phyloP scores from a whole-genome alignment of 2,113 vertebrate species.

The Platysternon megacephalum region DNA sequence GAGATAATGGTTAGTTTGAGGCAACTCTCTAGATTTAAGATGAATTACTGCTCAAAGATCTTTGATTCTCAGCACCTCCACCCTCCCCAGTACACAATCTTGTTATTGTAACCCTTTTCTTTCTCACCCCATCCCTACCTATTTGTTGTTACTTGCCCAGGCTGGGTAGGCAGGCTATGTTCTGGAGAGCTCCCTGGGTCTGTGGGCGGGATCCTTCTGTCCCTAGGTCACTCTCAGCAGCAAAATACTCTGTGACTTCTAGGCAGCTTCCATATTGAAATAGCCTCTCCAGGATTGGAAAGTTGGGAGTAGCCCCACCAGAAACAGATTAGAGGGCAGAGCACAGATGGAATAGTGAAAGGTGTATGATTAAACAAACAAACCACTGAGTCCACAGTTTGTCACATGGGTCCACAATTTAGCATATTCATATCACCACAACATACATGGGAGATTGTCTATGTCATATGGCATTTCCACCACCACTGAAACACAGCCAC shows the following conservation, averaged over 20 bases:
- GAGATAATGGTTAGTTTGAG: conserved; percentile 20
- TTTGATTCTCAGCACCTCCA: background rate
- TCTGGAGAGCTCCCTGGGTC: background rate
- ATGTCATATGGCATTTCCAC: background rate
- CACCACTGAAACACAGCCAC: background rate
- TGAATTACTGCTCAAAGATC: conserved; percentile 38
- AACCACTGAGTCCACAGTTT: background rate
- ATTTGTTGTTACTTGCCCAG: background rate
- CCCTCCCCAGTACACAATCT: background rate
- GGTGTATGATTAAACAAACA: conserved; percentile 8
- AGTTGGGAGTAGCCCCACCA: conserved; percentile 38
- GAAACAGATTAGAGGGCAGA: conserved; percentile 40
- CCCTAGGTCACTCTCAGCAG: background rate
- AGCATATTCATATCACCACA: background rate
- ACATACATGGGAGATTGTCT: background rate
- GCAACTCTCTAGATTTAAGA: background rate
- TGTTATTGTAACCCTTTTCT: background rate
- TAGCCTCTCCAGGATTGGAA: background rate
- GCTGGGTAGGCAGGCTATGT: background rate
- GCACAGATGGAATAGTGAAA: conserved; percentile 21
- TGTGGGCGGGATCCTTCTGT: background rate
- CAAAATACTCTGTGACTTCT: background rate
- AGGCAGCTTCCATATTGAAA: background rate
- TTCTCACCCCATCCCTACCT: background rate
- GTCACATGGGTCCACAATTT: background rate